A percentile compares a stretch with the other conserved stretches of the same genome.
Evolutionary conservation across 2,797 vertebrate genomes (phyloP).

Genomic region (Otolemur crassicaudatus): DNA sequence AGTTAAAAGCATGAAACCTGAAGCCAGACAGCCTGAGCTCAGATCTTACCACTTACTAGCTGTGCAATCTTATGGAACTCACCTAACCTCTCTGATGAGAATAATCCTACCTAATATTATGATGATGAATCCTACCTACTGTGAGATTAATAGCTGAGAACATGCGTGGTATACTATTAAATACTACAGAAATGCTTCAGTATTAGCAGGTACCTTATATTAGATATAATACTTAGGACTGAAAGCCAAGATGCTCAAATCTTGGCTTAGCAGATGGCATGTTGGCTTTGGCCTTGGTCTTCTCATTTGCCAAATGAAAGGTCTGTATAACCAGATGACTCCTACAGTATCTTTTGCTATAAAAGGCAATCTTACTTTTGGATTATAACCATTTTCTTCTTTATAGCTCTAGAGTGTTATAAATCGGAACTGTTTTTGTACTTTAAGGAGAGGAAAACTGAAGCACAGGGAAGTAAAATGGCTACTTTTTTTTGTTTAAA

Average conservation of each 20-base stretch:
- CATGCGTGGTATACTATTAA: background rate
- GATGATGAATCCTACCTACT: background rate
- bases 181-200: background rate
- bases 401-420: background rate
- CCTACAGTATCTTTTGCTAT: background rate
- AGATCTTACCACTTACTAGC: background rate
- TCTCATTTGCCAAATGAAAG: background rate
- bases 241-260: background rate
- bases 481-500: background rate
- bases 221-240: background rate
- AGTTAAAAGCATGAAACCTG: background rate
- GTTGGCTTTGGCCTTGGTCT: background rate
- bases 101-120: background rate
- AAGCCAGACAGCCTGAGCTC: background rate
- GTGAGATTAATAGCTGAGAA: background rate
- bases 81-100: background rate
- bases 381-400: background rate
- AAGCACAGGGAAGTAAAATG: background rate
- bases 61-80: background rate
- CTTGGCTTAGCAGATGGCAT: background rate
- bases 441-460: background rate
- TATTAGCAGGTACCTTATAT: background rate
- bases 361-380: background rate
- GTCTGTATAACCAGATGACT: background rate
- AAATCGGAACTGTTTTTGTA: slow-evolving; percentile 23